phyloP scores from a whole-genome alignment of 2,888 invertebrate genomes.

The Nemapogon koenigi region DNA sequence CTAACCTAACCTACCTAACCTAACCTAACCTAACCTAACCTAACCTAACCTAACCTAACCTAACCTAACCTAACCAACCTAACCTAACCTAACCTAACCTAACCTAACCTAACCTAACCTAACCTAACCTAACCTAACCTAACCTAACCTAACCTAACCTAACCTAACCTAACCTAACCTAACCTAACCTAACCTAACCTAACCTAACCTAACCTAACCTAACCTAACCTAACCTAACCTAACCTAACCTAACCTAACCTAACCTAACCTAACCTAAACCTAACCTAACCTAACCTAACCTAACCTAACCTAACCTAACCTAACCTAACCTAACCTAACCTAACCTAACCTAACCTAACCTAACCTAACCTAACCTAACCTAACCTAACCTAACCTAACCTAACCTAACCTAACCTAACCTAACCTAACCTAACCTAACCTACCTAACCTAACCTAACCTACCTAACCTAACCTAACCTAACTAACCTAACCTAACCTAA shows the following conservation, averaged over 20 bases:
- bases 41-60: slow-evolving; percentile 7
- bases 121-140: not conserved
- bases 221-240: slow-evolving; percentile 19
- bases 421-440: slow-evolving; percentile 13
- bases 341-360: slow-evolving; percentile 12
- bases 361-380: slow-evolving; percentile 12
- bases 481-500: slow-evolving; percentile 13
- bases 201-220: slow-evolving; percentile 23
- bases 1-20: slow-evolving; percentile 3
- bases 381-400: slow-evolving; percentile 12
- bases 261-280: slow-evolving; percentile 11
- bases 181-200: slow-evolving; percentile 7
- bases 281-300: slow-evolving; percentile 13
- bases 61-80: slow-evolving; percentile 1
- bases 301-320: slow-evolving; percentile 13
- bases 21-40: slow-evolving; percentile 4
- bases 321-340: slow-evolving; percentile 12
- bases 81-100: not conserved
- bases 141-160: slow-evolving; percentile 4
- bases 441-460: slow-evolving; percentile 13
- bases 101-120: not conserved
- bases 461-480: slow-evolving; percentile 12
- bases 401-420: slow-evolving; percentile 13
- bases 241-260: slow-evolving; percentile 12
- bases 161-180: slow-evolving; percentile 7